Percentiles rank a stretch among this genome's conserved stretches.
phyloP scores from a whole-genome alignment of 1,140 invertebrate species.

The Camponotus floridanus region DNA sequence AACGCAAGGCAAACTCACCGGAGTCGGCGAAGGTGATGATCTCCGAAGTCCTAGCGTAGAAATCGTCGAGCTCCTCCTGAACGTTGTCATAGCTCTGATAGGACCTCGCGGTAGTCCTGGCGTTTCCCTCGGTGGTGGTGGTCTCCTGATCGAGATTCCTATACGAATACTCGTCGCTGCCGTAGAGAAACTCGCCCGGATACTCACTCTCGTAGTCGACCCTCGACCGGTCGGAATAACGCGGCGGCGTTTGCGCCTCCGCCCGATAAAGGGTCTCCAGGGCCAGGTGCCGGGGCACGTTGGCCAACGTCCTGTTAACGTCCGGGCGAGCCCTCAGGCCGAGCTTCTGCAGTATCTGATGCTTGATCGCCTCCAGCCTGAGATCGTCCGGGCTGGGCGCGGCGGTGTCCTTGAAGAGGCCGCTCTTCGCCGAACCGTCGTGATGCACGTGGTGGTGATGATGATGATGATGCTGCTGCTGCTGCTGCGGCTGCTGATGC shows the following conservation, averaged over 20 bases:
- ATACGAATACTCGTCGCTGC: slow-evolving; percentile 81
- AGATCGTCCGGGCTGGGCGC: slow-evolving; percentile 86
- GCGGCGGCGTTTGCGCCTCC: slow-evolving; percentile 83
- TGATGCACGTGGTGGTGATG: slow-evolving; percentile 74
- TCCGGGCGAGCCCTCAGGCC: slow-evolving; percentile 90
- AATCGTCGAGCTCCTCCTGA: slow-evolving; percentile 88
- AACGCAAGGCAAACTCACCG: slow-evolving; percentile 87
- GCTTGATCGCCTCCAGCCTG: slow-evolving; percentile 91
- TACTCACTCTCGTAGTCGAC: slow-evolving; percentile 73
- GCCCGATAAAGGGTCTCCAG: slow-evolving; percentile 90
- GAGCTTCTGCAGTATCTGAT: slow-evolving; percentile 91
- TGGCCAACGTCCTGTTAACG: slow-evolving; percentile 88
- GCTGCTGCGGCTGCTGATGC: slow-evolving; percentile 81
- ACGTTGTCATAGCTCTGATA: slow-evolving; percentile 79
- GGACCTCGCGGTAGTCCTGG: slow-evolving; percentile 74
- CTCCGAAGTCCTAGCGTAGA: slow-evolving; percentile 92
- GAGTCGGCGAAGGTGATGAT: slow-evolving; percentile 94
- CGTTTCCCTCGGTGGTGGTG: slow-evolving; percentile 70
- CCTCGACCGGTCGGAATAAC: slow-evolving; percentile 62
- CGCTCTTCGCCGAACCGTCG: slow-evolving; percentile 54
- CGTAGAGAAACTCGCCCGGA: slow-evolving; percentile 77
- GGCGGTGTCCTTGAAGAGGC: slow-evolving; percentile 67
- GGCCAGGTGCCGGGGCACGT: slow-evolving; percentile 89
- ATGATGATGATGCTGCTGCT: slow-evolving; percentile 72
- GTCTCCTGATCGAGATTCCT: slow-evolving; percentile 78